Percentiles rank a stretch among this genome's conserved stretches.
Conservation (phyloP, 2,888 invertebrate species). For the Ethmia dodecea region DNA sequence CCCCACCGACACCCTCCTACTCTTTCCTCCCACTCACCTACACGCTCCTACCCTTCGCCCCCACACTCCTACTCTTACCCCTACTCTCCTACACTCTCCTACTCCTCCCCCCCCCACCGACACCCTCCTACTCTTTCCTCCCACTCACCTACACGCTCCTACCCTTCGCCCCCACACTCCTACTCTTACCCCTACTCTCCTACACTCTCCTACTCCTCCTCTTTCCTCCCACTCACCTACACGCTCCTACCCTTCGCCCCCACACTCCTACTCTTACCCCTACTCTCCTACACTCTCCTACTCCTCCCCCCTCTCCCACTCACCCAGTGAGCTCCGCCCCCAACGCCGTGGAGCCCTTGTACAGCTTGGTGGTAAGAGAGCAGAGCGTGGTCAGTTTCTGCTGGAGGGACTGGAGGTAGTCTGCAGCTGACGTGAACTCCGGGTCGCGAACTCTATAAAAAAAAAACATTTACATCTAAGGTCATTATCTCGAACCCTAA, state of each 20-base stretch:
- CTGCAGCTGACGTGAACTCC: conserved; percentile 51
- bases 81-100: no score
- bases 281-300: conserved; percentile 35
- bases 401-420: conserved; percentile 55
- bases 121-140: no score
- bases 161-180: no score
- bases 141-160: no score
- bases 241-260: conserved; percentile 21
- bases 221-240: conserved; percentile 14
- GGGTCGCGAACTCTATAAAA: conserved; percentile 58
- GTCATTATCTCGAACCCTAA: no score
- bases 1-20: no score
- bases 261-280: conserved; percentile 21
- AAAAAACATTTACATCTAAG: no score
- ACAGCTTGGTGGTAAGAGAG: conserved; percentile 46
- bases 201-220: conserved; percentile 13
- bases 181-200: no score
- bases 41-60: no score
- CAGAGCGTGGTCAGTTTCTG: conserved; percentile 52
- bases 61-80: no score
- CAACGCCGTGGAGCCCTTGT: conserved; percentile 39
- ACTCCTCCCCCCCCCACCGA: no score
- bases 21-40: no score
- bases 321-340: conserved; percentile 46
- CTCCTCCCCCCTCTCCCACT: conserved; percentile 33